Conservation (phyloP, 2,888 invertebrate species). For the Acrobeloides nanus region DNA sequence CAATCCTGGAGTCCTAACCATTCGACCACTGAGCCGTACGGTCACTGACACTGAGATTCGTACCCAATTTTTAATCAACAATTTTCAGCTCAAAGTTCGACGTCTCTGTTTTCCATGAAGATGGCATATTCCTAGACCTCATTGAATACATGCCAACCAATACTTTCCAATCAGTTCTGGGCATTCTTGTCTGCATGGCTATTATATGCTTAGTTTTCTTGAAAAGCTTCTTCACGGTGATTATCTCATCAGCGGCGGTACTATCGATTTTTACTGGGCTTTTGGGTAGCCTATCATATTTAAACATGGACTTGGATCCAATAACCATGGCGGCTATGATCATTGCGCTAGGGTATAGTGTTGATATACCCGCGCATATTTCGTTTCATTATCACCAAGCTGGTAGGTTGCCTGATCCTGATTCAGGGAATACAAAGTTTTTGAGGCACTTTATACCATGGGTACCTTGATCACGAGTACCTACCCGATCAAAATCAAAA, state of each 20-base stretch:
- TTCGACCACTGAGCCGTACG: too few species aligned
- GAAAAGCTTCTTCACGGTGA: slow-evolving; percentile 35
- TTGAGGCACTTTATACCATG: too few species aligned
- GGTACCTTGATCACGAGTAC: too few species aligned
- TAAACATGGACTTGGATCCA: slow-evolving; percentile 39
- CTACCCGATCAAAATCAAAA: not conserved
- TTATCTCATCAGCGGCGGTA: slow-evolving; percentile 27
- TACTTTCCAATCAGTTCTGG: slow-evolving; percentile 33
- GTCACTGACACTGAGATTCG: too few species aligned
- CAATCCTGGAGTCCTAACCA: too few species aligned
- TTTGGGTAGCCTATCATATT: slow-evolving; percentile 35
- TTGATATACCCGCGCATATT: slow-evolving; percentile 48
- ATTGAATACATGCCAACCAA: slow-evolving; percentile 31
- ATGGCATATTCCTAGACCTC: slow-evolving; percentile 33
- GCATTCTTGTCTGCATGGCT: slow-evolving; percentile 41
- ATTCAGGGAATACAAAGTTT: not conserved
- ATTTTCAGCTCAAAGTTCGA: too few species aligned
- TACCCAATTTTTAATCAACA: too few species aligned
- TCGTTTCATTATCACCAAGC: slow-evolving; percentile 41
- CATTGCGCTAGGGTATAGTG: slow-evolving; percentile 45
- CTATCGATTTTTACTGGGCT: slow-evolving; percentile 30
- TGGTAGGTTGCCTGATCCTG: slow-evolving; percentile 10
- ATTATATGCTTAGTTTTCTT: slow-evolving; percentile 43
- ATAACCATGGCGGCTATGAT: slow-evolving; percentile 43
- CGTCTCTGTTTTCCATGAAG: slow-evolving; percentile 31